Evolutionary conservation across 2,797 vertebrate species (phyloP).

Genomic region (Sebastes cheni): DNA sequence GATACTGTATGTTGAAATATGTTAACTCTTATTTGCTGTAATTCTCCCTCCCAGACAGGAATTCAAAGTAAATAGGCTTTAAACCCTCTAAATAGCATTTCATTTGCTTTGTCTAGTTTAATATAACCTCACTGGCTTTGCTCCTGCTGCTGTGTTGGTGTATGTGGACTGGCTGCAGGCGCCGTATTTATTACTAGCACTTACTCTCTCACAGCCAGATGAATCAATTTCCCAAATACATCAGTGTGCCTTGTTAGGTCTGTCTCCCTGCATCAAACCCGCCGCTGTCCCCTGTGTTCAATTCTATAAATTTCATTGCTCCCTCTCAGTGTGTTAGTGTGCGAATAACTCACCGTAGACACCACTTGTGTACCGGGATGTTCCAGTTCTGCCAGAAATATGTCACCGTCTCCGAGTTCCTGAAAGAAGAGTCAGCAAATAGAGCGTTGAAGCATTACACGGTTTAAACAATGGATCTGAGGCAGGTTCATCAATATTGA

Average conservation of each 20-base stretch:
- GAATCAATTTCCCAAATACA: constrained; percentile 59
- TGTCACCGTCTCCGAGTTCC: constrained; percentile 91
- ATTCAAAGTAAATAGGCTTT: constrained; percentile 6
- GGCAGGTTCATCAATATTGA: constrained; percentile 28
- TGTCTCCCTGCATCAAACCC: constrained; percentile 29
- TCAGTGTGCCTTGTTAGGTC: constrained; percentile 53
- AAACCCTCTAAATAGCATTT: constrained; percentile 11
- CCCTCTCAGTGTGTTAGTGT: constrained; percentile 24
- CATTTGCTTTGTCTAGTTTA: constrained; percentile 37
- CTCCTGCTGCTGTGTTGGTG: constrained; percentile 9
- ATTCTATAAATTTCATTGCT: constrained; percentile 36
- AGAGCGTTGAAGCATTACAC: constrained; percentile 4
- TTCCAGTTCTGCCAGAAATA: constrained; percentile 99
- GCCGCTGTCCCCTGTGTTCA: background rate
- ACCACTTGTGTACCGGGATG: constrained; percentile 96
- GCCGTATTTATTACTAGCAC: constrained; percentile 43
- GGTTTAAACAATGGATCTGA: constrained; percentile 25
- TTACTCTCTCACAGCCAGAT: constrained; percentile 46
- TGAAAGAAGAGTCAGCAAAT: constrained; percentile 62
- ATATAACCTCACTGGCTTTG: constrained; percentile 11
- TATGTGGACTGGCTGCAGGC: constrained; percentile 38
- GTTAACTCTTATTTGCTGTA: background rate
- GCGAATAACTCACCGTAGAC: constrained; percentile 83
- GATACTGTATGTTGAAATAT: background rate
- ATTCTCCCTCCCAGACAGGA: background rate